Percentiles rank a stretch among this genome's conserved stretches.
Evolutionary conservation across 2,888 invertebrate species (phyloP).

Genomic region (Sphinx pinastri): DNA sequence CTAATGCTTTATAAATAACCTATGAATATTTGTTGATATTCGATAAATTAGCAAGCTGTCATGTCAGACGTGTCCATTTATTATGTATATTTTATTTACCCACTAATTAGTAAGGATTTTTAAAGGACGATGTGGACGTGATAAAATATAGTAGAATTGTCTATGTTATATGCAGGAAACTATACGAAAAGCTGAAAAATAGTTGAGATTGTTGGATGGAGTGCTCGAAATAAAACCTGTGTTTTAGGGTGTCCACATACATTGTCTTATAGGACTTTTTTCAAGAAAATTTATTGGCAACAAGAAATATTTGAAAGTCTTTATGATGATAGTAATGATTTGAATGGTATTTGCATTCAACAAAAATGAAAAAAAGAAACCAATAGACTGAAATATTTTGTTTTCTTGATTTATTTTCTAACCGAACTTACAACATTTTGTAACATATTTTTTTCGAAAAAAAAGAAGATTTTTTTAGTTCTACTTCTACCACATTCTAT

Average conservation of each 20-base stretch:
- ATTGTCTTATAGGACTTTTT: no score
- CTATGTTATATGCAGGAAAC: neutral
- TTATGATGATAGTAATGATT: no score
- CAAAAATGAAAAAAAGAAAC: no score
- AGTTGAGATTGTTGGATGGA: neutral
- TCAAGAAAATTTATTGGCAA: no score
- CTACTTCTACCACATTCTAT: neutral
- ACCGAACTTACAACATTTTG: neutral
- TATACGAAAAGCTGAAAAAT: neutral
- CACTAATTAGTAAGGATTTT: slow-evolving; percentile 10
- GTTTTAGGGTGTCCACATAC: neutral
- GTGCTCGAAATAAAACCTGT: neutral
- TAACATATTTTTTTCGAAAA: neutral
- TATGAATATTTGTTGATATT: slow-evolving; percentile 3
- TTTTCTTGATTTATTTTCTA: no score
- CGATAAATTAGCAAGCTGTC: slow-evolving; percentile 16
- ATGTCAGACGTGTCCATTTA: slow-evolving; percentile 9
- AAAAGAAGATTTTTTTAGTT: neutral
- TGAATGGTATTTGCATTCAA: no score
- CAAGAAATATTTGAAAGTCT: no score
- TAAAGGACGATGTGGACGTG: neutral
- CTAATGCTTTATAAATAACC: neutral
- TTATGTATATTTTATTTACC: slow-evolving; percentile 9
- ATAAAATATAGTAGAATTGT: neutral
- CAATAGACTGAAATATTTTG: no score